phyloP scores from a whole-genome alignment of 2,888 invertebrate species.

The Tuberolachnus salignus region DNA sequence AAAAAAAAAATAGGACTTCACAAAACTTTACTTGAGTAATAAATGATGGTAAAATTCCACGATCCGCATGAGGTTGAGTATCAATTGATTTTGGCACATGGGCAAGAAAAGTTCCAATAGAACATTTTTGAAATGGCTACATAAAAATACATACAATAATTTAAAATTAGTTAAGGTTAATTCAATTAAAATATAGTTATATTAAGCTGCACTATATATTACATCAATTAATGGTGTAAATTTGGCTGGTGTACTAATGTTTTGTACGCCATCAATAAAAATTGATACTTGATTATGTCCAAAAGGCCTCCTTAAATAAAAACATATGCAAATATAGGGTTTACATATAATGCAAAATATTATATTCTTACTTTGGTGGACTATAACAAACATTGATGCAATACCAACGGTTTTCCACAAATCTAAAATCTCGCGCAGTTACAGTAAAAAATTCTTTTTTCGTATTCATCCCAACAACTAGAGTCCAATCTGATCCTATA shows the following conservation, averaged over 20 bases:
- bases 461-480: slow-evolving; percentile 67
- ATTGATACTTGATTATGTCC: slow-evolving; percentile 68
- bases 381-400: slow-evolving; percentile 66
- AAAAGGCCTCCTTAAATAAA: slow-evolving; percentile 66
- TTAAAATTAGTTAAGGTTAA: neutral
- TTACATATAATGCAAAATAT: neutral
- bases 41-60: slow-evolving; percentile 59
- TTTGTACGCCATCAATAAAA: slow-evolving; percentile 68
- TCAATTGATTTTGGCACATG: slow-evolving; percentile 37
- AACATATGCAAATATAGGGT: neutral
- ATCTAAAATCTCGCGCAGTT: slow-evolving; percentile 63
- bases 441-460: slow-evolving; percentile 68
- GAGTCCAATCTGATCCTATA: slow-evolving; percentile 66
- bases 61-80: slow-evolving; percentile 42
- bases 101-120: slow-evolving; percentile 42
- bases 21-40: slow-evolving; percentile 59
- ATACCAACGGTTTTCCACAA: slow-evolving; percentile 67
- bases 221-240: slow-evolving; percentile 68
- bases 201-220: slow-evolving; percentile 57
- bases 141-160: slow-evolving; percentile 5
- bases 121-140: slow-evolving; percentile 45
- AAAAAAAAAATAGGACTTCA: neutral
- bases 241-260: slow-evolving; percentile 66
- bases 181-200: neutral
- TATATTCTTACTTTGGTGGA: slow-evolving; percentile 61